Evolutionary conservation across 2,888 invertebrate species (phyloP).

Genomic region (Zygaena filipendulae): DNA sequence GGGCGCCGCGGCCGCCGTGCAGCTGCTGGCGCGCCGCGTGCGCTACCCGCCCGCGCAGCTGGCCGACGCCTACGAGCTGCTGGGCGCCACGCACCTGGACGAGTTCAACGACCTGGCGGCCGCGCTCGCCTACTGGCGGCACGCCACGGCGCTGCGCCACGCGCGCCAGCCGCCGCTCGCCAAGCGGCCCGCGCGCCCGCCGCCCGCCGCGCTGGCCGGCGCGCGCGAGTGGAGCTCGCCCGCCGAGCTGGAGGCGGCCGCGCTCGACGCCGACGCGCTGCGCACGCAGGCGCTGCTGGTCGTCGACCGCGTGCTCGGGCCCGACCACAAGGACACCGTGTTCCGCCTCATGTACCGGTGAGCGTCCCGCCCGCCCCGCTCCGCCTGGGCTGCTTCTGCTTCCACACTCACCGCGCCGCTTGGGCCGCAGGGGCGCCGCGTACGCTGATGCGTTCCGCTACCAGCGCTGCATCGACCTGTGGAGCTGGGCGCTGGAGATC

Average conservation of each 20-base stretch:
- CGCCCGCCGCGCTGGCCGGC: constrained; percentile 61
- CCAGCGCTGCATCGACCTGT: constrained; percentile 87
- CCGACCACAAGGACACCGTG: constrained; percentile 87
- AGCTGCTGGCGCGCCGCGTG: constrained; percentile 73
- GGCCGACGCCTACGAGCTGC: constrained; percentile 89
- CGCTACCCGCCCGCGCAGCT: constrained; percentile 73
- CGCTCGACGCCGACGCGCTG: constrained; percentile 85
- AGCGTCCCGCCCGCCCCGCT: constrained; percentile 21
- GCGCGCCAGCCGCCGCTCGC: constrained; percentile 21
- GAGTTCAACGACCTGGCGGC: constrained; percentile 82
- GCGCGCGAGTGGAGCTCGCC: constrained; percentile 79
- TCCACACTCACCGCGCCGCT: constrained; percentile 1
- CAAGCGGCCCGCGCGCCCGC: constrained; percentile 75
- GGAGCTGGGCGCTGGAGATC: constrained; percentile 85
- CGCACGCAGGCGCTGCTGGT: constrained; percentile 89
- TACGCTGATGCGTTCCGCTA: constrained; percentile 79
- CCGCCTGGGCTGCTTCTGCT: constrained; percentile 1
- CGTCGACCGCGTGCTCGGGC: constrained; percentile 87
- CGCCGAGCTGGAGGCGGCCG: constrained; percentile 78
- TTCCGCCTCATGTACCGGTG: constrained; percentile 79
- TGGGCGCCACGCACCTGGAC: constrained; percentile 87
- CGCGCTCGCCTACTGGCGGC: constrained; percentile 82
- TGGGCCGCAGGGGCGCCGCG: constrained; percentile 72
- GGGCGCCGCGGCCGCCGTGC: constrained; percentile 74
- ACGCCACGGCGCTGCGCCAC: constrained; percentile 61